Base-by-base conservation (phyloP, 1,140 invertebrate genomes). In the Dinothrombium tinctorium region DNA sequence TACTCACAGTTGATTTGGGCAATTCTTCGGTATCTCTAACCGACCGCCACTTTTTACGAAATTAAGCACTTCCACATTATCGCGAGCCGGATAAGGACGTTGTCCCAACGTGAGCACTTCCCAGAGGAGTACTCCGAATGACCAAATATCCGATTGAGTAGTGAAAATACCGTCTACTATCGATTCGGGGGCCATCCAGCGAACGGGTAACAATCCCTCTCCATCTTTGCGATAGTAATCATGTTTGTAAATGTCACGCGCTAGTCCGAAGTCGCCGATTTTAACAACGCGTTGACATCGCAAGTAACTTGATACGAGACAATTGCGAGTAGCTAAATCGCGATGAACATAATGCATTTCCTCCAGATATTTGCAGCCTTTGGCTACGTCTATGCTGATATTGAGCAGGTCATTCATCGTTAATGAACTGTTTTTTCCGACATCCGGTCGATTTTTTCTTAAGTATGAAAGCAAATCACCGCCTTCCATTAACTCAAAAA, bases 221-320 rank as follows among this genome's bases (percentile, higher is more conserved):
- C 37, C 37, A 11, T 24, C 28, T 40, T 40, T 96, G 1, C 94
- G 86, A 33, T 40, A 40, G 12, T 40, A 40, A 22, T 29, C 39
- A 33, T 31, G 14, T 23, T 24, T 19, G 24, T 40, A 40, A 40
- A 40, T 31, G 24, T 40, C 39, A 6, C 87, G 63, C 0, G 90
- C 86, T 78, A 96, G 87, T 15, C 92, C 92, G 60, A 98, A 98
- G 61, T 98, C 92, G 0, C 84, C 86, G 44, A 98, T 95, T 64
- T 98, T 98, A 1, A 90, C 86, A 3, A 86, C 23, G 12, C 56
- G 45, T 33, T 53, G 41, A 26, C 42, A 40, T 0, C 69, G 69
- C 47, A 76, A 67, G 17, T 65, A 63, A 0, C 70, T 72, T 0
- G 74, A 77, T 1, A 94, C 83, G 11, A 94, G 59, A 54, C 87